Evolutionary conservation across 2,797 vertebrate species (phyloP).

Genomic region (Chromobotia macracanthus): DNA sequence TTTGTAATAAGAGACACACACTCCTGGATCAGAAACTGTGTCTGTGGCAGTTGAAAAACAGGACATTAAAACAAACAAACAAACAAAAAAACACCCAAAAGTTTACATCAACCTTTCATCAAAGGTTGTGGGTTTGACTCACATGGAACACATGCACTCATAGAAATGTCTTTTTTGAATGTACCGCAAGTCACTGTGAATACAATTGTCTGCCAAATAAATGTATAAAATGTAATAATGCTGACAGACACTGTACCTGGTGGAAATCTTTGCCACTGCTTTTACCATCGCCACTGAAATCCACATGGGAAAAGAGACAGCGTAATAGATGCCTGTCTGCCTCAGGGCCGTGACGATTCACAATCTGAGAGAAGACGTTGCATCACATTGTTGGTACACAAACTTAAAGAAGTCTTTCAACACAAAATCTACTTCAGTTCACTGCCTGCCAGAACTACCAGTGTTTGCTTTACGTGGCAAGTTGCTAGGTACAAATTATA

Average conservation of each 20-base stretch:
- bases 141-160: too few species aligned
- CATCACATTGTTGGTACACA: not conserved
- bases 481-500: not conserved
- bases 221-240: too few species aligned
- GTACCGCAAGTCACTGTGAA: too few species aligned
- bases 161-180: not conserved
- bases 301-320: constrained; percentile 99
- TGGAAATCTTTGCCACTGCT: constrained; percentile 99
- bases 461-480: too few species aligned
- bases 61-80: not conserved
- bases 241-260: constrained; percentile 83
- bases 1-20: constrained; percentile 98
- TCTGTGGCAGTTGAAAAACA: constrained; percentile 76
- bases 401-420: too few species aligned
- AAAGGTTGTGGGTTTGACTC: too few species aligned
- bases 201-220: too few species aligned
- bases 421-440: too few species aligned
- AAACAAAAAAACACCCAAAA: not conserved
- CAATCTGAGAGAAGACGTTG: constrained; percentile 84
- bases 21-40: constrained; percentile 99
- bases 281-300: constrained; percentile 99
- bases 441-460: not conserved
- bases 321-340: constrained; percentile 99
- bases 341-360: constrained; percentile 99
- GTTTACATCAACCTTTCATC: too few species aligned